Conservation (phyloP, 2,888 invertebrate species). For the Blera fallax region DNA sequence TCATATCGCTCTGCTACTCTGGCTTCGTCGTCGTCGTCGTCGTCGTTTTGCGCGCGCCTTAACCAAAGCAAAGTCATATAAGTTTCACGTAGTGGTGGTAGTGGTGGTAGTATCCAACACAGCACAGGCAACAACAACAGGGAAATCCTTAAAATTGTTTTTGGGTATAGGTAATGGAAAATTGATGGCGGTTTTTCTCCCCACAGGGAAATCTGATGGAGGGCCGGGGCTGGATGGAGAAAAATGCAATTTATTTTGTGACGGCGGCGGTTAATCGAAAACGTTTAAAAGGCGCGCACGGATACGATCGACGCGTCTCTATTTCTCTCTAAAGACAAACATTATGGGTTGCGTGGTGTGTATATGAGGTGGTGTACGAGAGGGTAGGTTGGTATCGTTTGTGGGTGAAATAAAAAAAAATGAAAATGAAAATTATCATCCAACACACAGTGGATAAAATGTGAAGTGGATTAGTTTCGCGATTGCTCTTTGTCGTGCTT, state of each 20-base stretch:
- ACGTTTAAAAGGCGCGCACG: slow-evolving; percentile 72
- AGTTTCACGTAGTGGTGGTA: slow-evolving; percentile 15
- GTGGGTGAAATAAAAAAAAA: slow-evolving; percentile 22
- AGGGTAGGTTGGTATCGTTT: not conserved
- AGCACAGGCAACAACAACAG: slow-evolving; percentile 33
- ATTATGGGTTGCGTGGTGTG: slow-evolving; percentile 12
- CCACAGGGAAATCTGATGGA: slow-evolving; percentile 60
- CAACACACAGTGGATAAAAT: slow-evolving; percentile 59
- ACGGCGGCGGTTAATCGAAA: slow-evolving; percentile 73
- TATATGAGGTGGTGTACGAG: not conserved
- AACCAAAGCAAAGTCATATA: slow-evolving; percentile 34
- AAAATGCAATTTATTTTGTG: slow-evolving; percentile 73
- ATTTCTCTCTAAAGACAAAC: slow-evolving; percentile 71
- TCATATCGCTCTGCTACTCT: slow-evolving; percentile 7
- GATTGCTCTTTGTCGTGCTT: slow-evolving; percentile 71
- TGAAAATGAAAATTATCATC: slow-evolving; percentile 64
- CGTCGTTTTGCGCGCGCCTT: not conserved
- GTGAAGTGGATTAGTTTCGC: slow-evolving; percentile 72
- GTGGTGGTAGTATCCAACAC: slow-evolving; percentile 12
- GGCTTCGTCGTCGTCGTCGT: not conserved
- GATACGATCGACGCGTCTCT: slow-evolving; percentile 72
- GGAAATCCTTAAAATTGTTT: slow-evolving; percentile 72
- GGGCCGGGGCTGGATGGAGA: slow-evolving; percentile 22
- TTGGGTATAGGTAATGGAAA: slow-evolving; percentile 72
- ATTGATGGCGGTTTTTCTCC: slow-evolving; percentile 70